Percentiles rank a stretch among this genome's conserved stretches.
Evolutionary conservation across 2,113 vertebrate species (phyloP).

Genomic region (Delphinus delphis): DNA sequence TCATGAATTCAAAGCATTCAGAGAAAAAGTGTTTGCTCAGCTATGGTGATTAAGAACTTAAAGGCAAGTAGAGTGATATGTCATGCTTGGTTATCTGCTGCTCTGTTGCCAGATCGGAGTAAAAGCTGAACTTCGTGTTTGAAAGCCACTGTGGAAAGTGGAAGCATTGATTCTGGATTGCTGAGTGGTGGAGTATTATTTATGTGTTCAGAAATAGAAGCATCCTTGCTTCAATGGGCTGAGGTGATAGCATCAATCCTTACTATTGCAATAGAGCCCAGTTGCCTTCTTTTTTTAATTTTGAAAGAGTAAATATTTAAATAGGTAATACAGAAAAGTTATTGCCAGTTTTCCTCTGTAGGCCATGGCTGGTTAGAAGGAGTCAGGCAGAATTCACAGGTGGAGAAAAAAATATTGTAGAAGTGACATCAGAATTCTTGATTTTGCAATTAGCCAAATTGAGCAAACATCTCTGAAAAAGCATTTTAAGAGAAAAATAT

Average conservation of each 20-base stretch:
- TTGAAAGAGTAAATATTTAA: conserved; percentile 70
- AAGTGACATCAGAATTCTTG: conserved; percentile 50
- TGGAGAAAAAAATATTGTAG: neutral
- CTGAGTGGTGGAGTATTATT: neutral
- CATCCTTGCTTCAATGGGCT: neutral
- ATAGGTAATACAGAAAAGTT: conserved; percentile 51
- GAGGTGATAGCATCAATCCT: neutral
- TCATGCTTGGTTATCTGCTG: conserved; percentile 51
- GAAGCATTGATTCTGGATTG: neutral
- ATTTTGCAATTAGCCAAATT: conserved; percentile 39
- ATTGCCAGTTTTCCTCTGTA: neutral
- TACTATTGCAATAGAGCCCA: neutral
- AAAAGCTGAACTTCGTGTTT: conserved; percentile 56
- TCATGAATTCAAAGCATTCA: conserved; percentile 59
- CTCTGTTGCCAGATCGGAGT: neutral
- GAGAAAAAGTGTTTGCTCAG: conserved; percentile 58
- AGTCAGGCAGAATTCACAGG: conserved; percentile 12
- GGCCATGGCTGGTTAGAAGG: conserved; percentile 16
- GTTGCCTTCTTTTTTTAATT: conserved; percentile 17
- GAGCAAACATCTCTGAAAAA: conserved; percentile 63
- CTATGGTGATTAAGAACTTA: conserved; percentile 22
- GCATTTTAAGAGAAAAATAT: conserved; percentile 79
- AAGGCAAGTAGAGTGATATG: neutral
- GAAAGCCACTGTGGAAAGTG: conserved; percentile 35
- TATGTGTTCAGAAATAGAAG: neutral